A percentile compares a stretch with the other conserved stretches of the same genome.
These are phyloP conservation scores for Philereme vetulata DNA, from an alignment of 2,888 invertebrate genomes.

Conservation along the genomic window DNA sequence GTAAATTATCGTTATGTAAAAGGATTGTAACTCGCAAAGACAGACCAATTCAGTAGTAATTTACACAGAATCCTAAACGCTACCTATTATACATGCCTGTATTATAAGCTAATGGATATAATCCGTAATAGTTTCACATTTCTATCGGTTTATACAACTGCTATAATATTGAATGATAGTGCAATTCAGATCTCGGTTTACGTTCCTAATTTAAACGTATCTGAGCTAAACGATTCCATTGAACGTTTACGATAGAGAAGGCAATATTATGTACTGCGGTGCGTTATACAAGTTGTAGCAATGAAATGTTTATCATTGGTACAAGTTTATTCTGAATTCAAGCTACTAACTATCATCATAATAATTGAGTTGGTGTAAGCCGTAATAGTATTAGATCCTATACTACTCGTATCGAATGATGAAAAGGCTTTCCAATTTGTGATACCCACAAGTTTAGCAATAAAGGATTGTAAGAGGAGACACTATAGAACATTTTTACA, in stretches of 20 bases:
- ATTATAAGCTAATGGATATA: background rate
- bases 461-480: no score
- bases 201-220: slow-evolving; percentile 22
- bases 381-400: background rate
- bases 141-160: slow-evolving; percentile 11
- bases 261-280: slow-evolving; percentile 7
- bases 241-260: slow-evolving; percentile 18
- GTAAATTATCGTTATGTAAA: slow-evolving; percentile 1
- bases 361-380: background rate
- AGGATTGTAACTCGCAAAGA: slow-evolving; percentile 4
- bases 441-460: no score
- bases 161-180: slow-evolving; percentile 19
- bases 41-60: slow-evolving; percentile 11
- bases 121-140: background rate
- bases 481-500: no score
- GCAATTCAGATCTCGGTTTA: slow-evolving; percentile 22
- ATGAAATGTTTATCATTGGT: slow-evolving; percentile 28
- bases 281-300: slow-evolving; percentile 20
- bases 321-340: slow-evolving; percentile 7
- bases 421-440: background rate
- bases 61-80: slow-evolving; percentile 1
- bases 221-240: slow-evolving; percentile 20
- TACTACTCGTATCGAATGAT: background rate
- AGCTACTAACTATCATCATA: slow-evolving; percentile 5
- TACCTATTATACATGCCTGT: background rate